Percentiles rank a stretch among this genome's conserved stretches.
These are phyloP conservation scores for Bergia sp. DNA, from an alignment of 92 coral and sea anemone genomes.

Conservation along the genomic window DNA sequence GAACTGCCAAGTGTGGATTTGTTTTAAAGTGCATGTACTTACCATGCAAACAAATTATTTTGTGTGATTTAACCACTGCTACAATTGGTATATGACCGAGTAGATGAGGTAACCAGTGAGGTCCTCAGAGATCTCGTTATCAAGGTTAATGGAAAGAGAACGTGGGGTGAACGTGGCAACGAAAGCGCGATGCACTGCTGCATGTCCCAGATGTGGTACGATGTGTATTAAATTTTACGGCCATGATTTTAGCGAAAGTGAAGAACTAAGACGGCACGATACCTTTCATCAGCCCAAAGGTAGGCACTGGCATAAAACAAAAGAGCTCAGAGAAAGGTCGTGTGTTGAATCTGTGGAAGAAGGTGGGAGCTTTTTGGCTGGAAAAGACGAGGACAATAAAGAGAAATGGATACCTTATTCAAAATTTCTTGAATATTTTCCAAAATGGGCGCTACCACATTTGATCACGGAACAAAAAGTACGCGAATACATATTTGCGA, in stretches of 20 bases:
- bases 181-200: background rate
- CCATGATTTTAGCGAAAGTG: background rate
- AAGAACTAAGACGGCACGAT: background rate
- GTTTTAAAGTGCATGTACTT: too few relatives aligned
- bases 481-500: background rate
- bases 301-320: background rate
- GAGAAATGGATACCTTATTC: background rate
- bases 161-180: background rate
- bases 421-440: background rate
- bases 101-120: background rate
- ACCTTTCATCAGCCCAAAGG: background rate
- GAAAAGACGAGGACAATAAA: too few relatives aligned
- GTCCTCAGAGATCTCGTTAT: background rate
- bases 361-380: background rate
- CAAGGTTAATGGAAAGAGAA: background rate
- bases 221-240: background rate
- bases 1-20: too few relatives aligned
- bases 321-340: background rate
- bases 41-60: too few relatives aligned
- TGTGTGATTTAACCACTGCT: too few relatives aligned
- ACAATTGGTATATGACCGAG: too few relatives aligned
- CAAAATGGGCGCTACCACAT: background rate
- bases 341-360: background rate
- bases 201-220: background rate
- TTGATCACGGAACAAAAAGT: background rate